Base-by-base conservation (phyloP, 2,113 vertebrate genomes). In the Dromiciops gliroides region DNA sequence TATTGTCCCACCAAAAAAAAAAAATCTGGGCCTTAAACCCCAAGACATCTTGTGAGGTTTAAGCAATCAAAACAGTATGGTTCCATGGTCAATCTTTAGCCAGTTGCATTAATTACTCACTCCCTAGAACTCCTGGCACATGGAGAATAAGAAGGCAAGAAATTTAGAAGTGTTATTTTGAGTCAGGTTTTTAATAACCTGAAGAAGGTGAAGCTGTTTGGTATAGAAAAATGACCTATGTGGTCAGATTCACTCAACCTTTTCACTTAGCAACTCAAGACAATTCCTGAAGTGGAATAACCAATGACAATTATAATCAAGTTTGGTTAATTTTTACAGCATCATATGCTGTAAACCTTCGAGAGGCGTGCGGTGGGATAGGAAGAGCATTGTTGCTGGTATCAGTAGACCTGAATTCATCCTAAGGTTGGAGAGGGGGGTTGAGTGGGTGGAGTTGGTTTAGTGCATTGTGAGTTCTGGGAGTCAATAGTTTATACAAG, bases 81-180 rank as follows among this genome's bases (percentile, higher is more conserved):
- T 31, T 89, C 3, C 24, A 22, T 44, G 31, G 95, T 92, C 91
- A 50, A 28, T 97, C 96, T 92, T 95, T 93, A 94, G 6, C 22
- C 93, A 48, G 24, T 49, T 49, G 67, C 16, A 83, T 44, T 8
- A 23, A 83, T 44, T 8, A 23, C 67, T 83, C 7, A 83, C 19
- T 90, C 91, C 95, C 89, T 93, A 91, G 95, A 94, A 95, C 91
- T 93, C 75, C 95, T 16, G 37, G 50, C 90, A 91, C 83, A 94
- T 44, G 94, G 88, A 2, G 24, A 96, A 49, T 88, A 90, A 90
- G 92, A 95, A n/a, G 8, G 11, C 92, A 92, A 51, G 14, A 49
- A 92, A 52, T 47, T 26, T 26, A 48, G 91, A 95, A 88, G 31
- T 56, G 19, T 50, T 52, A 93, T 26, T 37, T 37, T 49, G n/a